Evolutionary conservation across 2,113 vertebrate genomes (phyloP), one percentile per base, ranked within the genome.

Genomic region (Megaceryle torquata): DNA sequence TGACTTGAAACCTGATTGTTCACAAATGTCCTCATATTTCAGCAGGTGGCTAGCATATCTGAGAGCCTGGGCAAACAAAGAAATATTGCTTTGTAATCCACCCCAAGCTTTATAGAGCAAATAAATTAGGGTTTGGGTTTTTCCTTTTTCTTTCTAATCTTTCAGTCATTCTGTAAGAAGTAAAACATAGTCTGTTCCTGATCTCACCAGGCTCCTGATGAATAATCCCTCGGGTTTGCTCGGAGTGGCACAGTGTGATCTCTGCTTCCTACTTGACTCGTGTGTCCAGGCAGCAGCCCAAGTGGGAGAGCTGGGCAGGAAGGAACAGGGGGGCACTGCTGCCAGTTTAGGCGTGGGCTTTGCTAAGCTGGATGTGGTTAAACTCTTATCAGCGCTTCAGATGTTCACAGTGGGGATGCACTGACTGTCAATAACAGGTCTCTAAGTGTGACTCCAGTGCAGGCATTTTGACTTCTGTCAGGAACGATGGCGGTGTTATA

Each of bases 191-290:
- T 33, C 60, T 81, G 2, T 43, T 87, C 54, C 56, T 77, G 29
- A 39, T 86, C 44, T 56, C 28, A n/a, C 28, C 28, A 9, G 21
- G 65, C 6, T 84, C 35, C 11, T 60, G 70, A 29, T 35, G 75
- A 35, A 35, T 77, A 35, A 35, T 77, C 37, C 29, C 17, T 31
- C 5, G 6, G 16, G 2, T 82, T 50, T 33, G 82, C 70, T 85
- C 48, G 1, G 59, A 53, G 64, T 15, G 39, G 61, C 41, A 26
- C 25, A 4, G 26, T 11, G 43, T 65, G 54, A n/a, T 77, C 76
- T 59, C 48, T 71, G 70, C 39, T 48, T 11, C 29, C 35, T 6
- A 0, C 35, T 13, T 60, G 60, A 12, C 39, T 15, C 0, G 0
- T 7, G 3, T n/a, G 50, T 14, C 68, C 79, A 53, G 26, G 70